Evolutionary conservation across 2,888 invertebrate species (phyloP), one percentile per base, ranked within the genome.

Genomic region (Cloeon dipterum): DNA sequence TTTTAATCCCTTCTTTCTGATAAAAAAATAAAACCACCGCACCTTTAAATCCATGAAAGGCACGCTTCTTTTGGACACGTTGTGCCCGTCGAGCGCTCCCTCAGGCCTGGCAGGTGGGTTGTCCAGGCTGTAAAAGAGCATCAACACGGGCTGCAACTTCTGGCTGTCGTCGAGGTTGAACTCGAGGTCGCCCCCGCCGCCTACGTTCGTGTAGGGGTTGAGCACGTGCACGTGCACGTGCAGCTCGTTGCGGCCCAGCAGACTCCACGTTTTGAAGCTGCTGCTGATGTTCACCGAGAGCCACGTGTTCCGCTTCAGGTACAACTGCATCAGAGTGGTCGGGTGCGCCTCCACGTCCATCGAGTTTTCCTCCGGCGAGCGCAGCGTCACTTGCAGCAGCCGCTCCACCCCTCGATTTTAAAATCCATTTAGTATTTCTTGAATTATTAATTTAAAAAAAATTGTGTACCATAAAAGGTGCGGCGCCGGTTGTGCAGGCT

Each of bases 241-340:
- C 18, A 20, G 16, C n/a, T 19, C 16, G 18, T 20, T 18, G 11
- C n/a, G 18, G 5, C 16, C 11, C 18, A 19, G 11, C 19, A 34
- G 11, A 11, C n/a, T 34, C 34, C 34, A 34, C 5, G 5, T n/a
- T 11, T 19, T 17, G 18, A 34, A 17, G 34, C 19, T 20, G 11
- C 17, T 14, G 14, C 39, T 41, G 17, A 41, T 36, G 34, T 41
- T 39, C 36, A 39, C 36, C 14, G 39, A 39, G 2, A 36, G n/a
- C 41, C 41, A 41, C 18, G 34, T 26, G 34, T 39, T 29, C 7
- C n/a, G 29, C 14, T 29, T 29, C 16, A 36, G 8, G 18, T 19
- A 34, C 5, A 34, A 34, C n/a, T 34, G 34, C 14, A 11, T 5
- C 16, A 34, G n/a, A 5, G 19, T 34, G 14, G 34, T 34, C 7